Evolutionary conservation across 2,113 vertebrate genomes (phyloP).

Genomic region (Urocolius indicus): DNA sequence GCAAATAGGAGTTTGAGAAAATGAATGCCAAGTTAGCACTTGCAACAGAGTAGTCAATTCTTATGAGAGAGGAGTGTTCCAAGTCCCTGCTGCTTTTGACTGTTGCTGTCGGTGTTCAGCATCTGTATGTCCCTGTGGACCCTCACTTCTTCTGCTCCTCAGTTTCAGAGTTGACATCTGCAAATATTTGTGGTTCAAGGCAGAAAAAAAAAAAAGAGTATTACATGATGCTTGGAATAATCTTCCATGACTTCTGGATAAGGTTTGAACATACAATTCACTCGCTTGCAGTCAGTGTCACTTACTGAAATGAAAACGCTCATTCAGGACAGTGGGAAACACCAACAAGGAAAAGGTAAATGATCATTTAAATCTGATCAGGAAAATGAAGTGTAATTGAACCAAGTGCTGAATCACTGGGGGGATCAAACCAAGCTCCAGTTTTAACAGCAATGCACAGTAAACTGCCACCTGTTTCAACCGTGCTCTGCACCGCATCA

Average conservation of each 20-base stretch:
- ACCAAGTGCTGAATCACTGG: not conserved
- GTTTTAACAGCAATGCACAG: not conserved
- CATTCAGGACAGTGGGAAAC: conserved; percentile 11
- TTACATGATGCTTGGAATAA: not conserved
- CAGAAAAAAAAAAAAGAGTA: not conserved
- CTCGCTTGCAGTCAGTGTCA: not conserved
- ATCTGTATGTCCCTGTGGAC: not conserved
- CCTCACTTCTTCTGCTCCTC: not conserved
- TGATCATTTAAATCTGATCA: not conserved
- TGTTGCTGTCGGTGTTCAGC: not conserved
- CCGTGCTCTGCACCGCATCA: rapidly evolving
- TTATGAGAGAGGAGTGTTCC: not conserved
- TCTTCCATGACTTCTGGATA: not conserved
- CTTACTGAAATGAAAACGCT: not conserved
- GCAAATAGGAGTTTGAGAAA: not conserved
- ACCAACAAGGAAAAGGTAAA: not conserved
- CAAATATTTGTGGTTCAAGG: not conserved
- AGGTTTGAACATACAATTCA: not conserved
- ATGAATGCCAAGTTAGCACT: not conserved
- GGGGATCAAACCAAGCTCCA: not conserved
- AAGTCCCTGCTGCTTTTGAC: not conserved
- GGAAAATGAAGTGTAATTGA: not conserved
- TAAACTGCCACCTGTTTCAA: not conserved
- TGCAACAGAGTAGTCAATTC: not conserved
- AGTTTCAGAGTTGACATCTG: not conserved